Evolutionary conservation across 2,888 invertebrate genomes (phyloP).

Genomic region (Allacma fusca): DNA sequence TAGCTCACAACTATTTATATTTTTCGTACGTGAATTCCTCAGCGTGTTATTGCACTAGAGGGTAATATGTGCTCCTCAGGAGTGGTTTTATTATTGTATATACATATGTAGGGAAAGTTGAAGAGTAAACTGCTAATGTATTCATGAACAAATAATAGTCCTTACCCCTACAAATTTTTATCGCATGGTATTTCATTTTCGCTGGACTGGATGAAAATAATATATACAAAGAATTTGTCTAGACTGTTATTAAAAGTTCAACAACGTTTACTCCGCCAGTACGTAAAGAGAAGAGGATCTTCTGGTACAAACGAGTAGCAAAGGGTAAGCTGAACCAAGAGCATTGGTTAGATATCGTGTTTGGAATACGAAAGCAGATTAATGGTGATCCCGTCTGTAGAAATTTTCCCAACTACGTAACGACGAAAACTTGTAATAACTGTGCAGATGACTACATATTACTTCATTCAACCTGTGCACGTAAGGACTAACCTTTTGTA

Average conservation of each 20-base stretch:
- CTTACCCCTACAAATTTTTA: neutral
- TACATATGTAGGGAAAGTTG: neutral
- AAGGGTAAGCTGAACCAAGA: neutral
- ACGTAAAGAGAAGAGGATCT: neutral
- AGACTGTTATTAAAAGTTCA: constrained; percentile 16
- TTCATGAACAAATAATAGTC: neutral
- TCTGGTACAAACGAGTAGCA: neutral
- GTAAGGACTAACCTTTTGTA: constrained; percentile 15
- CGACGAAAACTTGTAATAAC: constrained; percentile 28
- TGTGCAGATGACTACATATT: constrained; percentile 23
- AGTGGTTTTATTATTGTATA: neutral
- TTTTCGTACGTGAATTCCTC: too few relatives aligned
- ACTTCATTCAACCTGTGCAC: constrained; percentile 20
- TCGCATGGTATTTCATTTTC: constrained; percentile 1
- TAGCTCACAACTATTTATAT: too few relatives aligned
- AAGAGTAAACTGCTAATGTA: neutral
- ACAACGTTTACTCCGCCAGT: neutral
- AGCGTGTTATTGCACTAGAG: too few relatives aligned
- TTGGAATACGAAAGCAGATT: constrained; percentile 35
- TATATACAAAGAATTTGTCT: constrained; percentile 2
- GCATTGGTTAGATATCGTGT: constrained; percentile 20
- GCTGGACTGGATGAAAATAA: neutral
- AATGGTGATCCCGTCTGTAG: constrained; percentile 25
- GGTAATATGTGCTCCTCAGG: too few relatives aligned
- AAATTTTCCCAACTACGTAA: neutral